Evolutionary conservation across 2,797 vertebrate genomes (phyloP), one percentile per base, ranked within the genome.

Genomic region (Crenuchus spilurus): DNA sequence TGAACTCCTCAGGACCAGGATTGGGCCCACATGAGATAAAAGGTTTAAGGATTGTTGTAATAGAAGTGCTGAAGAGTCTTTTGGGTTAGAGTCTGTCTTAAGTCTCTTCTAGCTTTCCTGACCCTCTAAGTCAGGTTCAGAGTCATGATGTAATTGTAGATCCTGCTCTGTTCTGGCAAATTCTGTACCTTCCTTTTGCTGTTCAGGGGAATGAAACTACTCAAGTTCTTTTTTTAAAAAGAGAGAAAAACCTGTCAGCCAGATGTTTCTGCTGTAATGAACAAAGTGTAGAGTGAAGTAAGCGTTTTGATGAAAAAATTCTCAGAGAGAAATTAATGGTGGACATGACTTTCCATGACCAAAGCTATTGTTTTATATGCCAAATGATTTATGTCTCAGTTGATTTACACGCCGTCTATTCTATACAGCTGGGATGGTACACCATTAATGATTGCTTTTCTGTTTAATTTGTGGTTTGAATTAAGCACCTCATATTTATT

Each of bases 241-340:
- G 82, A 90, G 81, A 82, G 83, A 84, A 77, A 86, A 89, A 91
- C 88, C 91, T 93, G 88, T 90, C 86, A 84, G 85, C 94, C 95
- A 98, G 93, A 95, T 95, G 94, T 92, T 91, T 74, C 94, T 90
- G 92, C 90, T 95, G 93, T 94, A 94, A 88, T 92, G 91, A 94
- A 92, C 92, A 89, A 93, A 94, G 87, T 91, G 89, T 86, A 91
- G 92, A 87, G 90, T 95, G 94, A 97, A 94, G 94, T 95, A 94
- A 96, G 93, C 84, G 77, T 92, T 93, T 93, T 94, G 90, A 95
- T 89, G 90, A 90, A 91, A 70, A 78, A 81, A 78, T 89, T 88
- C 92, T 90, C 71, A 80, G 87, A 91, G 92, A 94, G 90, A 95
- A 90, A 94, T 94, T 94, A 93, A 95, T 96, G 93, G 93, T 69